phyloP scores from a whole-genome alignment of 2,888 invertebrate genomes.

The Drosophila pseudotakahashii region DNA sequence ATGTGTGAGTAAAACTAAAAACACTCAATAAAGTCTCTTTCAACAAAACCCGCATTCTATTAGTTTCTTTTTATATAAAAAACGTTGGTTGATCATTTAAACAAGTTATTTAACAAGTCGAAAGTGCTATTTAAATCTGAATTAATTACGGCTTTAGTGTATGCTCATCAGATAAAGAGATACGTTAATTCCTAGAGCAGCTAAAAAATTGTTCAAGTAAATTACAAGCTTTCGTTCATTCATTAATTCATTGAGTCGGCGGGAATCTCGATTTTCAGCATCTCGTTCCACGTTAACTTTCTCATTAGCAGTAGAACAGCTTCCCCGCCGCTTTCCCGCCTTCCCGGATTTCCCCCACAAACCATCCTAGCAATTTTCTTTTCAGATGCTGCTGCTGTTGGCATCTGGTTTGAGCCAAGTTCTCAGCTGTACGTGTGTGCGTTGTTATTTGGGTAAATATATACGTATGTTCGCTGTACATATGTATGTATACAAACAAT shows the following conservation, averaged over 20 bases:
- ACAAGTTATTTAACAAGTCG: conserved; percentile 8
- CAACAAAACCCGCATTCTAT: no score
- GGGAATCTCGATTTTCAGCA: conserved; percentile 41
- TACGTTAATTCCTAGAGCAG: conserved; percentile 16
- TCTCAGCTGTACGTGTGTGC: conserved; percentile 19
- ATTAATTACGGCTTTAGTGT: not conserved
- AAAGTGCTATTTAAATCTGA: conserved; percentile 4
- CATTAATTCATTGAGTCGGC: conserved; percentile 56
- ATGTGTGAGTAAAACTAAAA: no score
- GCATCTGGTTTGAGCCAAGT: conserved; percentile 30
- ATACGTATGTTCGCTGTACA: conserved; percentile 10
- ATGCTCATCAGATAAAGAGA: conserved; percentile 4
- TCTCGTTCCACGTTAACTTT: conserved; percentile 37
- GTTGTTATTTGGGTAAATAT: conserved; percentile 41
- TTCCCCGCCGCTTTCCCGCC: not conserved
- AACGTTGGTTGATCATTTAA: not conserved
- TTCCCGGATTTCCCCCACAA: not conserved
- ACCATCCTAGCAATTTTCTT: conserved; percentile 37
- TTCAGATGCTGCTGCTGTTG: conserved; percentile 24
- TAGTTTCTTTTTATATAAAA: no score
- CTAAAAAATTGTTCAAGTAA: conserved; percentile 33
- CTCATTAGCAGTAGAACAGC: conserved; percentile 35
- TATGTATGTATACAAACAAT: conserved; percentile 79
- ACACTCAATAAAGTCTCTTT: no score
- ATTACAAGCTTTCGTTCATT: conserved; percentile 47